A percentile compares a stretch with the other conserved stretches of the same genome.
Evolutionary conservation across 2,797 vertebrate species (phyloP).

Genomic region (Neosilurus mollespiculum): DNA sequence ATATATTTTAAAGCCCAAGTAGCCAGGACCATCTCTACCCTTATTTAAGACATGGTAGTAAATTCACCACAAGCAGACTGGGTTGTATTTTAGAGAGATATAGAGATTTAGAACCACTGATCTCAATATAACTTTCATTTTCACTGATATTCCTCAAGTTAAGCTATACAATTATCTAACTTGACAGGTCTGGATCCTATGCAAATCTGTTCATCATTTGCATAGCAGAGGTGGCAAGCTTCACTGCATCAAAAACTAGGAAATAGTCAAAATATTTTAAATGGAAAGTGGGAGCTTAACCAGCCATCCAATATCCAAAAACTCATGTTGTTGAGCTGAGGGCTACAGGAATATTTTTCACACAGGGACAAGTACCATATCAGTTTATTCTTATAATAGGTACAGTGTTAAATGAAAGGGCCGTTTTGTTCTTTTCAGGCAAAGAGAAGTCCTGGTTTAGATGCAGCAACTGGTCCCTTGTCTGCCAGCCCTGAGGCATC

Average conservation of each 20-base stretch:
- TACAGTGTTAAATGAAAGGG: neutral
- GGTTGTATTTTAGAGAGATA: neutral
- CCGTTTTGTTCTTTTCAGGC: constrained; percentile 52
- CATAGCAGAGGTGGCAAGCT: neutral
- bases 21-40: too few relatives aligned
- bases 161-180: neutral
- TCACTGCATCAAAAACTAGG: neutral
- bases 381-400: neutral
- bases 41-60: neutral
- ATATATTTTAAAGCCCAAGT: neutral
- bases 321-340: neutral
- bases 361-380: neutral
- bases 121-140: neutral
- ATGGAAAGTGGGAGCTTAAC: too few relatives aligned
- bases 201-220: neutral
- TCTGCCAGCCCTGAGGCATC: constrained; percentile 73
- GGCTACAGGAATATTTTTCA: neutral
- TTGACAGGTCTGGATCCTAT: neutral
- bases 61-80: neutral
- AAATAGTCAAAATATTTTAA: neutral
- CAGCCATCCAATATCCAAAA: neutral
- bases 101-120: too few relatives aligned
- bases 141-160: neutral
- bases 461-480: constrained; percentile 73
- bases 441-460: constrained; percentile 76